Evolutionary conservation across 2,888 invertebrate genomes (phyloP).

Genomic region (Drosophila pseudotalamancana): DNA sequence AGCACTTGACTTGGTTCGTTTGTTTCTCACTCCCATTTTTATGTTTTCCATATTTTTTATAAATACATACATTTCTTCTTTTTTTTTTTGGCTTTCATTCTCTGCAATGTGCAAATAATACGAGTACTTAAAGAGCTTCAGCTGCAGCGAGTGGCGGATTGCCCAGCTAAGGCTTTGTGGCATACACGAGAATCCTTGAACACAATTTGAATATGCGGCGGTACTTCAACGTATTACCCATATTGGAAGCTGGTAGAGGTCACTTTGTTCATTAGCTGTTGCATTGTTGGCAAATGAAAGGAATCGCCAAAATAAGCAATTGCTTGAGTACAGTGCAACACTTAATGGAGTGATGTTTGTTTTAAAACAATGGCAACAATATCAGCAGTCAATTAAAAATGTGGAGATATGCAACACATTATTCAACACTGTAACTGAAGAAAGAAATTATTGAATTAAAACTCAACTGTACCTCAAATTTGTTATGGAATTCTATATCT

Average conservation of each 20-base stretch:
- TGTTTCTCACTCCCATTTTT: slow-evolving; percentile 28
- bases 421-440: slow-evolving; percentile 2
- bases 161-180: slow-evolving; percentile 4
- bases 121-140: slow-evolving; percentile 61
- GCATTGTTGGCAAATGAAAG: neutral
- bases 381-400: too few relatives aligned
- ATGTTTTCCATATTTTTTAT: slow-evolving; percentile 25
- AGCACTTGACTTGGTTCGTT: slow-evolving; percentile 72
- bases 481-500: slow-evolving; percentile 14
- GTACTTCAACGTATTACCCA: neutral
- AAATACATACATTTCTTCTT: neutral
- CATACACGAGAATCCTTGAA: slow-evolving; percentile 18
- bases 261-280: neutral
- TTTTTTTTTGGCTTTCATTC: slow-evolving; percentile 23
- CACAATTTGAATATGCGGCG: slow-evolving; percentile 14
- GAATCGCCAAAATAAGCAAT: neutral
- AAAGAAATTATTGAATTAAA: slow-evolving; percentile 32
- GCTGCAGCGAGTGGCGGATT: slow-evolving; percentile 12
- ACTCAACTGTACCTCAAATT: too few relatives aligned
- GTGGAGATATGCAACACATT: neutral
- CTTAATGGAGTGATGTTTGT: too few relatives aligned
- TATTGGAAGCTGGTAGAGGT: neutral
- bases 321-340: neutral
- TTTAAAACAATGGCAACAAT: too few relatives aligned
- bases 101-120: slow-evolving; percentile 67